These are phyloP conservation scores for Aphodius granarius DNA, from an alignment of 2,888 invertebrate species.

Conservation along the genomic window DNA sequence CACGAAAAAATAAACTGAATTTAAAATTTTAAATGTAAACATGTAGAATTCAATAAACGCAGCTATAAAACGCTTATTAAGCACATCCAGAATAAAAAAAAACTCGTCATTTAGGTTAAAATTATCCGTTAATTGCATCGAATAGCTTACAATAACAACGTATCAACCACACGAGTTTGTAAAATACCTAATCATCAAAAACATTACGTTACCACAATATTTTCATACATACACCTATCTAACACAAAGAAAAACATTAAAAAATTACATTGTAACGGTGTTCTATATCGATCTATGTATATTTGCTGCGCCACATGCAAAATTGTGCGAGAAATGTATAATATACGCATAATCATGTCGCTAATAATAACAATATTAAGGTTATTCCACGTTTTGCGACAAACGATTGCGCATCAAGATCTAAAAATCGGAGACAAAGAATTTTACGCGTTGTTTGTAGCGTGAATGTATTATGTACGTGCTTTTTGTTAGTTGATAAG, in stretches of 20 bases:
- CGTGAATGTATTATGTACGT: not conserved
- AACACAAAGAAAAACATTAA: not conserved
- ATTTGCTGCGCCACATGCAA: not conserved
- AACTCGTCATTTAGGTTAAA: not conserved
- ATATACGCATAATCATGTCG: not conserved
- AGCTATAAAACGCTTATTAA: no score
- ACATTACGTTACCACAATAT: not conserved
- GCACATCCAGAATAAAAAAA: not conserved
- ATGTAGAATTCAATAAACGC: no score
- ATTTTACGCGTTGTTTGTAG: not conserved
- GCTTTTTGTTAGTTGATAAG: not conserved
- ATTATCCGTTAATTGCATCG: not conserved
- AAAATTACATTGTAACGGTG: not conserved
- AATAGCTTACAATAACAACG: not conserved
- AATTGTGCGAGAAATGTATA: not conserved
- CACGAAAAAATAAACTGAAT: no score
- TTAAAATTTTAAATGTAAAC: no score
- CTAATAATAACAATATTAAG: not conserved
- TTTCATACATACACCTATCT: not conserved
- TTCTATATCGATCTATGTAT: not conserved
- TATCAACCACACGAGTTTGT: not conserved
- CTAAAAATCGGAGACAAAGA: not conserved
- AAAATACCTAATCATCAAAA: not conserved
- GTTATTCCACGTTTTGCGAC: not conserved
- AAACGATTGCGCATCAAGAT: not conserved